Evolutionary conservation across 2,888 invertebrate species (phyloP), one percentile per base, ranked within the genome.

Genomic region (Agonopterix heracliana): DNA sequence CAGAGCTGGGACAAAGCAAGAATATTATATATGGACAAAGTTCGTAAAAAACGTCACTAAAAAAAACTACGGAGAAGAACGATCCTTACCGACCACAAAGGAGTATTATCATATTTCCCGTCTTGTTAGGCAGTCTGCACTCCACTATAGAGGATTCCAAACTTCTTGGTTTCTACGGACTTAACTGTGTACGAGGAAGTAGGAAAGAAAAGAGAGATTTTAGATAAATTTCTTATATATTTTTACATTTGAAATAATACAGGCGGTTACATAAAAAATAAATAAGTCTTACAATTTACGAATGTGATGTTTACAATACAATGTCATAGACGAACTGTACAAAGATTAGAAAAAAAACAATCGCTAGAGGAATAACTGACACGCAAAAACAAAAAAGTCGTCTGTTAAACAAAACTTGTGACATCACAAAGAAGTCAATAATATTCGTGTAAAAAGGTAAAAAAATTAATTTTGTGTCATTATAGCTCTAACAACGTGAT

Each of bases 241-340:
- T 87, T 87, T 83, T 86, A 87, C 86, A 86, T 79, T 78, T 11
- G 64, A 83, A 83, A 84, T 86, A 80, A 82, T 82, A 84, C 83
- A 87, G 86, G 86, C 85, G 87, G 86, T 87, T 87, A 87, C 81
- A 87, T 81, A 81, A 81, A 78, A 77, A 87, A 85, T 85, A 87
- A 87, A 85, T 85, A 83, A 79, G 76, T 71, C 67, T 67, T 67
- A 69, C 52, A 64, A 68, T 69, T 71, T 68, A 74, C 68, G 73
- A 66, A 52, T 74, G 79, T 81, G 81, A 77, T 77, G 75, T 64
- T 61, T 59, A 59, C 64, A 60, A 26, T 53, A 38, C 38, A 26
- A 26, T 38, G 50, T 52, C 50, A 41, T 26, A 26, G 41, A 11
- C 26, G 34, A 17, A 36, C 43, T 43, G 43, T 47, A 42, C 41